A percentile compares a stretch with the other conserved stretches of the same genome.
Evolutionary conservation across 2,797 vertebrate genomes (phyloP).

Genomic region (Channa striata): DNA sequence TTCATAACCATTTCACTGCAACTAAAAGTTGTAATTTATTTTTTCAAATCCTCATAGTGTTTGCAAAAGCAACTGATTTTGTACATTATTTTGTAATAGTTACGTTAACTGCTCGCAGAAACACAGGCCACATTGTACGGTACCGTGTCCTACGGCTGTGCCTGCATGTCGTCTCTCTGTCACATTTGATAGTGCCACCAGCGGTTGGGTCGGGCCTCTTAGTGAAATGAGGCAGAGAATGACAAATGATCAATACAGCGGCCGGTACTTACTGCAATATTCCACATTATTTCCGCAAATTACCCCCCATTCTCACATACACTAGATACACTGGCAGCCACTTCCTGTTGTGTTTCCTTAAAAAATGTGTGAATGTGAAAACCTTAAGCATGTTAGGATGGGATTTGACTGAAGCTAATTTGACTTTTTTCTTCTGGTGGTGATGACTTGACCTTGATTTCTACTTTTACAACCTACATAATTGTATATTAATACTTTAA

Average conservation of each 20-base stretch:
- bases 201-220: constrained; percentile 33
- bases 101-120: not conserved
- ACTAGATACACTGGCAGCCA: not conserved
- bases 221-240: constrained; percentile 59
- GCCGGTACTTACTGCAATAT: constrained; percentile 46
- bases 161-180: constrained; percentile 3
- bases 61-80: constrained; percentile 5
- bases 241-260: constrained; percentile 53
- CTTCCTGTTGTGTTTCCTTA: constrained; percentile 18
- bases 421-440: not conserved
- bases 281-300: constrained; percentile 6
- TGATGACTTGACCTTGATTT: not conserved
- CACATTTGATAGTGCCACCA: constrained; percentile 28
- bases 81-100: not conserved
- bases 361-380: not conserved
- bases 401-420: not conserved
- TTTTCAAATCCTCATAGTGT: not conserved
- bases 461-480: too few relatives aligned
- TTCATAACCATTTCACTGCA: not conserved
- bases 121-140: fast-evolving
- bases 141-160: not conserved
- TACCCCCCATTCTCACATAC: not conserved
- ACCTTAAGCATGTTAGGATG: constrained; percentile 3
- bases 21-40: not conserved
- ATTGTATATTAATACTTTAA: not conserved